Evolutionary conservation across 1,140 invertebrate species (phyloP).

Genomic region (Dinoponera quadriceps): DNA sequence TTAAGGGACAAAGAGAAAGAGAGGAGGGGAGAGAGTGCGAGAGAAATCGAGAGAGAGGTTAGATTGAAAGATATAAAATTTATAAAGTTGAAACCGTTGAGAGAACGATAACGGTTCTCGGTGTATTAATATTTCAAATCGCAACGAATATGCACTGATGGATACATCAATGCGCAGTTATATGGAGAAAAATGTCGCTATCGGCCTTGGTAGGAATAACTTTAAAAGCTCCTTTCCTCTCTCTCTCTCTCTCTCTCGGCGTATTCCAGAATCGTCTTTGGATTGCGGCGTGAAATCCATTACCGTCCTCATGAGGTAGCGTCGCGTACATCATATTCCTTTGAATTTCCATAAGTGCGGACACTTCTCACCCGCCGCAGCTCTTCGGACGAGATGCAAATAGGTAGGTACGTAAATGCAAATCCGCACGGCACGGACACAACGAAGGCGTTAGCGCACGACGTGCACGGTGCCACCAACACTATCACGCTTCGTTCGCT

Average conservation of each 20-base stretch:
- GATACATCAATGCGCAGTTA: constrained; percentile 8
- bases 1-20: neutral
- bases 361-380: constrained; percentile 26
- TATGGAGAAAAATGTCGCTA: constrained; percentile 34
- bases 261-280: constrained; percentile 42
- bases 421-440: constrained; percentile 49
- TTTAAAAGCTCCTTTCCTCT: constrained; percentile 13
- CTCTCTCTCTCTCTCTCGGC: constrained; percentile 9
- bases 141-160: neutral
- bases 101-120: neutral
- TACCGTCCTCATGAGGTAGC: constrained; percentile 52
- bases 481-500: constrained; percentile 27
- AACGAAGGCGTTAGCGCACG: constrained; percentile 11
- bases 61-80: constrained; percentile 17
- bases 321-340: constrained; percentile 55
- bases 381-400: constrained; percentile 61
- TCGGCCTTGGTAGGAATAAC: constrained; percentile 32
- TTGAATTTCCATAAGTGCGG: constrained; percentile 65
- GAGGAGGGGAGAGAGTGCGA: no score
- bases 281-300: constrained; percentile 55
- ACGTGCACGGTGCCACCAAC: neutral
- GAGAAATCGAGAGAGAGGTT: neutral
- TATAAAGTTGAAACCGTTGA: neutral
- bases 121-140: constrained; percentile 9
- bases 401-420: constrained; percentile 59